These are phyloP conservation scores for Melanitta fusca DNA, from an alignment of 2,797 vertebrate species.

Conservation along the genomic window DNA sequence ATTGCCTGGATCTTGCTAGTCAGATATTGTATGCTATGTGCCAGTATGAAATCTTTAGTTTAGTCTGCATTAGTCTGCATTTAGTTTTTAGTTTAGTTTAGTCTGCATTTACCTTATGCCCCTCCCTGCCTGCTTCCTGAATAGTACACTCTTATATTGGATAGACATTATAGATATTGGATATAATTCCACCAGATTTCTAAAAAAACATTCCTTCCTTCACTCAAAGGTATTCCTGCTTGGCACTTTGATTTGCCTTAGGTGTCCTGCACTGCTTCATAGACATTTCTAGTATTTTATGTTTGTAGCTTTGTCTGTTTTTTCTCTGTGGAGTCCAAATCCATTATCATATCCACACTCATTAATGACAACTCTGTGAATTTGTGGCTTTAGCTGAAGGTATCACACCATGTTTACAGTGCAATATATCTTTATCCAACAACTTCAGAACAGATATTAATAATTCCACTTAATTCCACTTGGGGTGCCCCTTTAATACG, in stretches of 20 bases:
- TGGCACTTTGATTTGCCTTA: not conserved
- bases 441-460: not conserved
- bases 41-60: not conserved
- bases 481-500: not conserved
- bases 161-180: not conserved
- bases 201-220: not conserved
- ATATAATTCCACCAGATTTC: not conserved
- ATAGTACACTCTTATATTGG: not conserved
- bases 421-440: slow-evolving; percentile 2
- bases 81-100: not conserved
- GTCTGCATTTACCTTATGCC: not conserved
- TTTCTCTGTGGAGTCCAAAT: not conserved
- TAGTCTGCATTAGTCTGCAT: not conserved
- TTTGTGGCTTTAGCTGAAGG: not conserved
- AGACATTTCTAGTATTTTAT: not conserved
- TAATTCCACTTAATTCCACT: not conserved
- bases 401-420: not conserved
- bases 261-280: not conserved
- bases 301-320: not conserved
- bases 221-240: not conserved
- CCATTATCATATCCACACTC: not conserved
- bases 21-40: not conserved
- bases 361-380: not conserved
- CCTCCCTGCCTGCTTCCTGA: not conserved
- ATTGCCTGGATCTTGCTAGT: not conserved